phyloP scores from a whole-genome alignment of 2,888 invertebrate genomes.

The Gastracanthus pulcherrimus region DNA sequence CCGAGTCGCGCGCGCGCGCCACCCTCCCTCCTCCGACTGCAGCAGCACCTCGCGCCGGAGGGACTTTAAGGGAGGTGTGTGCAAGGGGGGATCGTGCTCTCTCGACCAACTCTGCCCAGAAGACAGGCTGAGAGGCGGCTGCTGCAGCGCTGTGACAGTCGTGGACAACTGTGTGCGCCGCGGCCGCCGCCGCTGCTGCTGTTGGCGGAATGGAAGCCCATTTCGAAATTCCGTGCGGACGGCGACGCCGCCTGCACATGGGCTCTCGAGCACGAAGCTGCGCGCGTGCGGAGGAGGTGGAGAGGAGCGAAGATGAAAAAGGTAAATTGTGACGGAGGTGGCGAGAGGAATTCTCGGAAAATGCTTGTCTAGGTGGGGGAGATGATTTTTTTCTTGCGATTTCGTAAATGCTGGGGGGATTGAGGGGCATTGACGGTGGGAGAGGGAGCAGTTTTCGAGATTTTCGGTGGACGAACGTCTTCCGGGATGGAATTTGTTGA shows the following conservation, averaged over 20 bases:
- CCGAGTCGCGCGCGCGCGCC: slow-evolving; percentile 5
- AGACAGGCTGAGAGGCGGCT: neutral
- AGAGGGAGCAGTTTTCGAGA: neutral
- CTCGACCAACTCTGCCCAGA: neutral
- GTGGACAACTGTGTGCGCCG: slow-evolving; percentile 35
- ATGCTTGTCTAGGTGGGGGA: neutral
- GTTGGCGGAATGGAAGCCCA: slow-evolving; percentile 33
- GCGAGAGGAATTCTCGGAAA: slow-evolving; percentile 37
- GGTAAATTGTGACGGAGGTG: slow-evolving; percentile 33
- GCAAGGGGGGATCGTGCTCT: neutral
- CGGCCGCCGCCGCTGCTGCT: neutral
- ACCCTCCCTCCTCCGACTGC: neutral
- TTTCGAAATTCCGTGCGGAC: slow-evolving; percentile 49
- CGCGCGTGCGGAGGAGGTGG: neutral
- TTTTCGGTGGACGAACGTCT: too few relatives aligned
- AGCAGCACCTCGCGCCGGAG: neutral
- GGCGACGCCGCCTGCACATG: neutral
- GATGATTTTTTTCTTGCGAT: neutral
- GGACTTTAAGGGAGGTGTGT: neutral
- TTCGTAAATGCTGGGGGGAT: neutral
- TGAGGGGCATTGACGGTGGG: neutral
- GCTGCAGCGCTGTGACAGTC: slow-evolving; percentile 27
- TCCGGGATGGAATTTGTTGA: too few relatives aligned
- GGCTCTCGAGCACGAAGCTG: slow-evolving; percentile 7
- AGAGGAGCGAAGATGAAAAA: slow-evolving; percentile 40